Evolutionary conservation across 2,888 invertebrate species (phyloP), one percentile per base, ranked within the genome.

Genomic region (Unio pictorum): DNA sequence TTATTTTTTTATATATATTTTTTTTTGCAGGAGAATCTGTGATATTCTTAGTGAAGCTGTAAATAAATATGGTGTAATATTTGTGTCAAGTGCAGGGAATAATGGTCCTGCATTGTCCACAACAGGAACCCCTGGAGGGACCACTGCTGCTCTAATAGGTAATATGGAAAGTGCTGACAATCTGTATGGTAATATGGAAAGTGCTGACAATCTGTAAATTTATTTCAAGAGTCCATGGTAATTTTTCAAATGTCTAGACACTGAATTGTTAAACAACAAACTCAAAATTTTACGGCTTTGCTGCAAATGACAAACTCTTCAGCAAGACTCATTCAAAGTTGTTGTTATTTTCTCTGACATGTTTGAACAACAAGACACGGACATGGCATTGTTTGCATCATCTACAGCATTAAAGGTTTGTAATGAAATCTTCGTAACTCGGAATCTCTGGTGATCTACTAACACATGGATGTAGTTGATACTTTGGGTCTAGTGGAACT

Each of bases 71-170:
- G 95, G 95, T 54, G 94, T 97, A 1, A 93, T 95, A 66, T 98
- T 97, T 95, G 95, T 98, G 64, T 95, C 95, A 61, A 96, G 97
- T 28, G 98, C 96, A 70, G 98, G 98, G 45, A 99, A 99, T 92
- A 94, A 95, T 91, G 97, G 97, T 0, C 97, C 97, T 15, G 96
- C 96, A 68, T 92, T 99, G 54, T 94, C 95, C 86, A 98, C 99
- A 0, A 94, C 97, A 68, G 97, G 98, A 76, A 91, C 92, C 15
- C 93, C 93, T 11, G 91, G 91, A 6, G 90, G 90, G 23, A 89
- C 89, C 18, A 82, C 82, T 17, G 73, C 81, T 30, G 83, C 86
- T 55, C 73, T 89, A 69, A 95, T 97, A 78, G 96, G 96, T 94
- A 85, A 80, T 81, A 66, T 72, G 64, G 45, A 45, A 45, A 15